Conservation (phyloP, 2,888 invertebrate genomes). For the Sesamia inferens region DNA sequence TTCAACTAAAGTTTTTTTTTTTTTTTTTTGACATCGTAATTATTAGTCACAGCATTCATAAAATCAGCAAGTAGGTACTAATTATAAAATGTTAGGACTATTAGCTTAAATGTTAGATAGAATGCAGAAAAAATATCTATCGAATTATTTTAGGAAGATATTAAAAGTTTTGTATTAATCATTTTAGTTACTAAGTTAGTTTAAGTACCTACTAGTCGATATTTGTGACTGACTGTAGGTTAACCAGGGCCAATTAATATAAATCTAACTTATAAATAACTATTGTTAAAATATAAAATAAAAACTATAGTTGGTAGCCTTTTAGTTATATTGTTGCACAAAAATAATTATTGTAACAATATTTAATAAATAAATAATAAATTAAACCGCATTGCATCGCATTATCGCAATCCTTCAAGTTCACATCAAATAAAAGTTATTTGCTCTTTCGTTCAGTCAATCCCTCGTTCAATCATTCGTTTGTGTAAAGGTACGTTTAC, state of each 20-base stretch:
- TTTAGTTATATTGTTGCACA: not conserved
- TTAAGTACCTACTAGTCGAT: too few species aligned
- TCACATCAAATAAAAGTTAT: not conserved
- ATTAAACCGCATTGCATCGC: not conserved
- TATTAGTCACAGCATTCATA: too few species aligned
- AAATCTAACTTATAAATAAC: not conserved
- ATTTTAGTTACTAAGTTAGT: too few species aligned
- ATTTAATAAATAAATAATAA: too few species aligned
- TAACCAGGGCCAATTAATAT: too few species aligned
- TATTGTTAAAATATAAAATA: not conserved
- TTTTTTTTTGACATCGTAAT: not conserved
- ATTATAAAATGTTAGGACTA: too few species aligned
- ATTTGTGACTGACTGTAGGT: not conserved
- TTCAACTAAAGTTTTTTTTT: not conserved
- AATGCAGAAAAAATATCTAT: too few species aligned
- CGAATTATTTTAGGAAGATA: too few species aligned
- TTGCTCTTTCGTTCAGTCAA: slow-evolving; percentile 24
- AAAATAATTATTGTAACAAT: not conserved
- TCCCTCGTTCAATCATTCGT: too few species aligned
- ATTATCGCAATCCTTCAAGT: not conserved
- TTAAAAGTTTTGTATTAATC: too few species aligned
- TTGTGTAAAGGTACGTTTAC: slow-evolving; percentile 39
- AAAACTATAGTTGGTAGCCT: not conserved
- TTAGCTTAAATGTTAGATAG: too few species aligned
- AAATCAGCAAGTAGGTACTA: too few species aligned